phyloP scores from a whole-genome alignment of 2,113 vertebrate species.

The Hylia prasina region DNA sequence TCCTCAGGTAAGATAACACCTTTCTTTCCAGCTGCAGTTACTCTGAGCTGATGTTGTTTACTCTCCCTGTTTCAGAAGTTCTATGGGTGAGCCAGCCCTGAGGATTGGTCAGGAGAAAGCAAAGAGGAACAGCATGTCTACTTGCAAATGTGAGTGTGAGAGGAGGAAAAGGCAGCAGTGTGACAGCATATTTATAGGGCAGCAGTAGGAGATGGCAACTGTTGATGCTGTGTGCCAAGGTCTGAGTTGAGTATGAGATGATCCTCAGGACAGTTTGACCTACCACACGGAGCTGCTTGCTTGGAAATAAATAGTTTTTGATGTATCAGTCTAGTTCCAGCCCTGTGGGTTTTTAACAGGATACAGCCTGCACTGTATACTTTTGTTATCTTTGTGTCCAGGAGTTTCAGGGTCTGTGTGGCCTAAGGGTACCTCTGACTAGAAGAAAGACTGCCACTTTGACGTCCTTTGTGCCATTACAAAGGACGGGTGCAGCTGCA shows the following conservation, averaged over 20 bases:
- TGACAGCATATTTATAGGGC: not conserved
- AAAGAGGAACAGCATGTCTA: not conserved
- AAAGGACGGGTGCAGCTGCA: not conserved
- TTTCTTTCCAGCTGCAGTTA: not conserved
- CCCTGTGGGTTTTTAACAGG: not conserved
- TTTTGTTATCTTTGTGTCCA: not conserved
- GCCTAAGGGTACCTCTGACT: not conserved
- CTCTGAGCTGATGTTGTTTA: not conserved
- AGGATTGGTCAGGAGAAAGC: not conserved
- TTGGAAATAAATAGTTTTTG: not conserved
- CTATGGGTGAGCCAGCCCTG: not conserved
- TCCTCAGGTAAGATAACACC: not conserved
- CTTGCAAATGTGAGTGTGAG: not conserved
- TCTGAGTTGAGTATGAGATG: not conserved
- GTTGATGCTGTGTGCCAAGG: not conserved
- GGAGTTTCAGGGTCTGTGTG: not conserved
- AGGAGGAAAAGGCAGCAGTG: not conserved
- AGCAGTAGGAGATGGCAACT: not conserved
- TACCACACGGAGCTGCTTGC: not conserved
- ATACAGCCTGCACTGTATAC: not conserved
- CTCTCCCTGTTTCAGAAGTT: not conserved
- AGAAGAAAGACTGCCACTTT: not conserved
- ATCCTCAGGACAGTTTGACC: not conserved
- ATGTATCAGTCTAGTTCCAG: not conserved
- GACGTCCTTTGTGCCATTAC: fast-evolving